A percentile compares a stretch with the other conserved stretches of the same genome.
phyloP scores from a whole-genome alignment of 2,888 invertebrate genomes.

The Ophion slaviceki region DNA sequence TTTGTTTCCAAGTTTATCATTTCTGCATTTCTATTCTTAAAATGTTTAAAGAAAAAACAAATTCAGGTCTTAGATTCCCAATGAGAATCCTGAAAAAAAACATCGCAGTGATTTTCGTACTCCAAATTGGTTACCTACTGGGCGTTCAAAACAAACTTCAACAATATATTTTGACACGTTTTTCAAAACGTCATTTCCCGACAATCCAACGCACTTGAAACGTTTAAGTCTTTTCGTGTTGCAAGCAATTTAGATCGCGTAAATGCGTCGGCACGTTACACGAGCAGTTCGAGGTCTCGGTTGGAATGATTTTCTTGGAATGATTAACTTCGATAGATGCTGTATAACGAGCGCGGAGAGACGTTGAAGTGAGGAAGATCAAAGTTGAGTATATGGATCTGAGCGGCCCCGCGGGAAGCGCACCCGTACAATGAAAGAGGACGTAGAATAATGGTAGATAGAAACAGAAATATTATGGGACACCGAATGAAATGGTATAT shows the following conservation, averaged over 20 bases:
- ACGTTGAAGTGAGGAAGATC: constrained; percentile 6
- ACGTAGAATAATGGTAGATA: neutral
- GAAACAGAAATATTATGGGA: constrained; percentile 36
- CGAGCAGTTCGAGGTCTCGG: neutral
- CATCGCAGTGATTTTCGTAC: too few species aligned
- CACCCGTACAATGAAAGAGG: neutral
- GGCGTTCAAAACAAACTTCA: too few species aligned
- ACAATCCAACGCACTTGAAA: neutral
- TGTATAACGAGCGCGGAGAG: constrained; percentile 11
- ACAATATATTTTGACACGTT: constrained; percentile 7
- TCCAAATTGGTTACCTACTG: too few species aligned
- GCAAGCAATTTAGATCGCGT: constrained; percentile 5
- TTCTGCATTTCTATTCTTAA: too few species aligned
- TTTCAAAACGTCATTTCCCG: neutral
- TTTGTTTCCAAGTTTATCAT: too few species aligned
- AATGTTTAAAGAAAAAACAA: too few species aligned
- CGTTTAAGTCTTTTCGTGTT: neutral
- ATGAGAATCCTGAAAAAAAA: too few species aligned
- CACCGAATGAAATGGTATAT: constrained; percentile 55
- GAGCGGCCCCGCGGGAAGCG: neutral
- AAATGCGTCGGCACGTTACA: neutral
- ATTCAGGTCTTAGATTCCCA: too few species aligned
- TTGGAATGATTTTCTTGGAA: constrained; percentile 3
- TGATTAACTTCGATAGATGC: constrained; percentile 2
- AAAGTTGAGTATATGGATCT: constrained; percentile 7